Evolutionary conservation across 1,140 invertebrate genomes (phyloP), one percentile per base, ranked within the genome.

Genomic region (Hesperophylax magnus): DNA sequence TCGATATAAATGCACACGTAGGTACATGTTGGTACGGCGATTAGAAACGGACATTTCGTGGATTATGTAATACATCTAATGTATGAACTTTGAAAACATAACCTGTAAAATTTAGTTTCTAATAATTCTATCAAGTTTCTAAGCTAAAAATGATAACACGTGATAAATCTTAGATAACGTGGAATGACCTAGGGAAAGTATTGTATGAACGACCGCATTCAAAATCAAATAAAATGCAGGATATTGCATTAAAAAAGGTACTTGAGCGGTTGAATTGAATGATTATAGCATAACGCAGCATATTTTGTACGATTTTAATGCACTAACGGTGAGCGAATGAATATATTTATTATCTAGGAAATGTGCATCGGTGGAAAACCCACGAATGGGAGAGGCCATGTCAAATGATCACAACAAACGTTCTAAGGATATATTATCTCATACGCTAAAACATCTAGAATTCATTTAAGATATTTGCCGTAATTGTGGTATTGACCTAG

Each of bases 341-440:
- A 47, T 14, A 47, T 47, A 47, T 47, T 47, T 31, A 22, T 27
- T 67, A 31, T 67, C 63, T 67, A 67, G 63, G 63, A 67, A 67
- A 67, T 27, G 63, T 71, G 67, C 67, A 71, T 53, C 22, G 34
- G 31, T 20, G 18, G 39, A 71, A 52, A 71, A 67, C 11, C 14
- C 31, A 20, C 7, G 58, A 58, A 67, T 47, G 67, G 34, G 67
- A 47, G 67, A 71, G 31, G 67, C 67, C 67, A 71, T 71, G 67
- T 71, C 67, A 52, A 18, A 47, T 14, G 63, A 67, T 34, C 39
- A 34, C n/a, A 61, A 24, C 58, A 61, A 67, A 31, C 17, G 31
- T 11, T 15, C 27, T 31, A 31, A 34, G 27, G 31, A 27, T 67
- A 34, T 27, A 61, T 61, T 61, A 7, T 8, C 24, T 14, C 58